Base-by-base conservation (phyloP, 2,797 vertebrate species). In the Aphelocoma californica region DNA sequence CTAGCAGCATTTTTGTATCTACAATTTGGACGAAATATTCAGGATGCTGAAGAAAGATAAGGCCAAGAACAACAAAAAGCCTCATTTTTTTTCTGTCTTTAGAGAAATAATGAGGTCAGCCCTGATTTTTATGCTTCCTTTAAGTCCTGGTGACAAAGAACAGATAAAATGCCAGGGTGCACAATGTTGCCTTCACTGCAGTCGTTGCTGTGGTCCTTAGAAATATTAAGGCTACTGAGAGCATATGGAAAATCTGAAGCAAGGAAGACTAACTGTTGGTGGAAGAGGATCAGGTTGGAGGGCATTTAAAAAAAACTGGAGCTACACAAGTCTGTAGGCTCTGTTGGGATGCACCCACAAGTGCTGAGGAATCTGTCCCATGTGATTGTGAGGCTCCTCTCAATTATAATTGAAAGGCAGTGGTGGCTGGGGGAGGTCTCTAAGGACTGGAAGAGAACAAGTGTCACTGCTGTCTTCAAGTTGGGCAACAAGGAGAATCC, bases 391-490 rank as follows among this genome's bases (percentile, higher is more conserved):
- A 57, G 14, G 15, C 2, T 6, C 5, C 2, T 73, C 38, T 32
- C 7, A 6, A 12, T 50, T 58, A 8, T 10, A n/a, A 54, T 32
- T 29, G 38, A 36, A 70, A 66, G 16, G 18, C 16, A 26, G 12
- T 34, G 3, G 18, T 40, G 8, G 0, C 0, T 58, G 4, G 1
- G 3, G 5, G 29, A 70, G 2, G 7, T 71, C 7, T 53, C 5
- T 66, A 48, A 66, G 24, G 19, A 54, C 40, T 50, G 7, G 62
- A 81, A 67, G 15, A 72, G 13, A 75, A 3, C 3, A 60, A 71
- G 32, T 15, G 5, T 20, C 20, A 45, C 8, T 70, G 3, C 5
- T 60, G 8, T 47, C 25, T 75, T 90, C 32, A 32, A 44, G 42
- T 9, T 25, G 2, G 16, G 3, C 25, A 87, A 47, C 20, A 45